A percentile compares a stretch with the other conserved stretches of the same genome.
Evolutionary conservation across 2,888 invertebrate genomes (phyloP).

Genomic region (Orchestes rusci): DNA sequence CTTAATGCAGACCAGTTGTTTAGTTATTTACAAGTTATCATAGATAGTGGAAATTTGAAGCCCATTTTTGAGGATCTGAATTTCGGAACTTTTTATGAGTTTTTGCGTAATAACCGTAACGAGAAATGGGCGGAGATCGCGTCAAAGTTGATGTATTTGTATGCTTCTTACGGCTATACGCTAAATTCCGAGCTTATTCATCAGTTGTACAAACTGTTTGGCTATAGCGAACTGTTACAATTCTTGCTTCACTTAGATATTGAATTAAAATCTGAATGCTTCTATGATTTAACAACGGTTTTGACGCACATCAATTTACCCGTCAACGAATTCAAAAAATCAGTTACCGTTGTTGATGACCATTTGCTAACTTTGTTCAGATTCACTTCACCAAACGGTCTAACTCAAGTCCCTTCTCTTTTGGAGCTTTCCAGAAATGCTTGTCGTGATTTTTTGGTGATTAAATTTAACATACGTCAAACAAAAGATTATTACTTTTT

Average conservation of each 20-base stretch:
- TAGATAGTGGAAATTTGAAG: constrained; percentile 27
- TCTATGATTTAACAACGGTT: not conserved
- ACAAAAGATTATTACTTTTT: not conserved
- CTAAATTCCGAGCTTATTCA: constrained; percentile 18
- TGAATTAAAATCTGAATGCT: not conserved
- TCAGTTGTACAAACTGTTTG: constrained; percentile 23
- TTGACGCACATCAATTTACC: not conserved
- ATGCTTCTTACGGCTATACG: constrained; percentile 22
- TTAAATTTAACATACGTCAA: constrained; percentile 9
- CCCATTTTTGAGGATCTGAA: constrained; percentile 23
- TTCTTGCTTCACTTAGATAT: constrained; percentile 28
- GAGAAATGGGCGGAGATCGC: constrained; percentile 18
- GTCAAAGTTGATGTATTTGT: constrained; percentile 24
- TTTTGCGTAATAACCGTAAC: constrained; percentile 24
- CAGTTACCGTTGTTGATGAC: too few species aligned
- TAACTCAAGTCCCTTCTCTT: constrained; percentile 27
- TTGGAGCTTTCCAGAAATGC: constrained; percentile 31
- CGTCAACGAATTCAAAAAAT: too few species aligned
- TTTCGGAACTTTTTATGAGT: constrained; percentile 19
- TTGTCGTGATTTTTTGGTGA: constrained; percentile 27
- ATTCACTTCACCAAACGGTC: not conserved
- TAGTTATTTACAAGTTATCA: constrained; percentile 28
- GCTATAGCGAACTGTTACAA: constrained; percentile 25
- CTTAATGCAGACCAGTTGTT: constrained; percentile 21
- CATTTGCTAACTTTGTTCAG: too few species aligned